Conservation (phyloP, 2,113 vertebrate genomes). For the Sinocyclocheilus grahami region DNA sequence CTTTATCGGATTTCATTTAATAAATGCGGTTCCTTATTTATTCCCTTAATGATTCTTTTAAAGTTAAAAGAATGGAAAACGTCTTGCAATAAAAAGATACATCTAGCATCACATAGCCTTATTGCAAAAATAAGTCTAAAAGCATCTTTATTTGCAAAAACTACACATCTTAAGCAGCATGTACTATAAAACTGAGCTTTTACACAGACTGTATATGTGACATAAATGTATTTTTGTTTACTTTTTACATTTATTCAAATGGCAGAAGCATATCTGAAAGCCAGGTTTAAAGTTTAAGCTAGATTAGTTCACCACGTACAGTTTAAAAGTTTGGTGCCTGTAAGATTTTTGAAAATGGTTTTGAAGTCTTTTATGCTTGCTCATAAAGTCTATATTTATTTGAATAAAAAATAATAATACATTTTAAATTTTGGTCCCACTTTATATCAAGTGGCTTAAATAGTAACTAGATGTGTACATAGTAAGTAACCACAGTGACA, state of each 20-base stretch:
- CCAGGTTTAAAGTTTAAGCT: neutral
- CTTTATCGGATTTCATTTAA: neutral
- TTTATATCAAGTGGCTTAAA: too few species aligned
- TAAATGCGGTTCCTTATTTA: neutral
- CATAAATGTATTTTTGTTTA: neutral
- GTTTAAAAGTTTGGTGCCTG: neutral
- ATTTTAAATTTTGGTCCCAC: neutral
- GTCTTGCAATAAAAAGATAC: neutral
- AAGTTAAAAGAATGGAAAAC: neutral
- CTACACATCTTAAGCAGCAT: neutral
- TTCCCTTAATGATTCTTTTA: neutral
- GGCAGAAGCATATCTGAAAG: neutral
- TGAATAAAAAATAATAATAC: neutral
- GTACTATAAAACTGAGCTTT: neutral
- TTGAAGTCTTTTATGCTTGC: neutral
- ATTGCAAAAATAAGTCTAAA: neutral
- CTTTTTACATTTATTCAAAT: neutral
- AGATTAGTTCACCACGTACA: neutral
- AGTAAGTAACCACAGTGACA: too few species aligned
- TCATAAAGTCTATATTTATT: neutral
- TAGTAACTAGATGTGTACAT: too few species aligned
- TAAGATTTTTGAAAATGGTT: neutral
- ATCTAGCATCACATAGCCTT: neutral
- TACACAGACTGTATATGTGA: neutral
- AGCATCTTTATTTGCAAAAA: neutral